Conservation (phyloP, 2,113 vertebrate species). For the Hiodon alosoides region DNA sequence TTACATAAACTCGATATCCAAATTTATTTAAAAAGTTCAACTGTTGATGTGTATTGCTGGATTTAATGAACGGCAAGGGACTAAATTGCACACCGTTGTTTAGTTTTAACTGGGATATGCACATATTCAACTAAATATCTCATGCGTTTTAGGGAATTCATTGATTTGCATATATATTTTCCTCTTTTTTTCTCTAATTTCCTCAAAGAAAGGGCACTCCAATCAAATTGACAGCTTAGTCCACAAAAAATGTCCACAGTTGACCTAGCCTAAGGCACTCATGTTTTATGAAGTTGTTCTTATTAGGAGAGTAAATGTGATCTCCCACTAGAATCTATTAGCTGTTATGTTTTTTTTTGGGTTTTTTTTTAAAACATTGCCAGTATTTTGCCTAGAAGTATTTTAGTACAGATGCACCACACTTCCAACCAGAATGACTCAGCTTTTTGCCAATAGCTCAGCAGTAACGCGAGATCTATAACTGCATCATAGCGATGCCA, state of each 20-base stretch:
- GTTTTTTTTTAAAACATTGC: neutral
- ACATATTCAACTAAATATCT: neutral
- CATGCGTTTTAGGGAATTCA: neutral
- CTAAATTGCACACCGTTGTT: neutral
- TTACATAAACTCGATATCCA: too few species aligned
- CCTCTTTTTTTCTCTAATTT: conserved; percentile 1
- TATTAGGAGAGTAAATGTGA: neutral
- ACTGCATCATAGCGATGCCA: neutral
- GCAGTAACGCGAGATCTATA: neutral
- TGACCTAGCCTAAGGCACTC: neutral
- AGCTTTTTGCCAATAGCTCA: neutral
- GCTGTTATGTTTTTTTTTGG: neutral
- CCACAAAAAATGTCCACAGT: neutral
- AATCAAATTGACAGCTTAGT: neutral
- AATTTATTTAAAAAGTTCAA: too few species aligned
- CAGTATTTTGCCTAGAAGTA: too few species aligned
- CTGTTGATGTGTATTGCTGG: too few species aligned
- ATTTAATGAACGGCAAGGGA: too few species aligned
- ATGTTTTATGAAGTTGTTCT: neutral
- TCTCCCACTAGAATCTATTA: neutral
- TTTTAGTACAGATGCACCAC: neutral
- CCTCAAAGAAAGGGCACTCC: neutral
- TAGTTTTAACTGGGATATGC: neutral
- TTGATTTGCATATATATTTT: neutral
- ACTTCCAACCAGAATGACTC: conserved; percentile 15